Evolutionary conservation across 2,113 vertebrate genomes (phyloP), one percentile per base, ranked within the genome.

Genomic region (Harpagus bidentatus): DNA sequence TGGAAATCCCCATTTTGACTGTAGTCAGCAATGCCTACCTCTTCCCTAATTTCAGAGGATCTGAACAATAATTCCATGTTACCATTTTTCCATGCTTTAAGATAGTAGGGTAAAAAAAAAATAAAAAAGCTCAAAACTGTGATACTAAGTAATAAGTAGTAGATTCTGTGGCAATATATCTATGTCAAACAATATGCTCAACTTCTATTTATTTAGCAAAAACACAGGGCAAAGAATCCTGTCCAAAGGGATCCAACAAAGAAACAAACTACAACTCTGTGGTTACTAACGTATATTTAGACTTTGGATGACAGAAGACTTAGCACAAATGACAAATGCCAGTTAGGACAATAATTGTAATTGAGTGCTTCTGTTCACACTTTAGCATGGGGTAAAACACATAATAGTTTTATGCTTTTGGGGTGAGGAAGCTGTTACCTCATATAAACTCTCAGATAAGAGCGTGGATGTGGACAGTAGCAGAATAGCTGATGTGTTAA

Each of bases 401-500:
- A 11, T 43, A 42, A 34, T 7, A 19, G 2, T 26, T 91, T 78
- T 48, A 36, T 34, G 6, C 1, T 62, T 22, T 66, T 63, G 11
- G 18, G 17, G 56, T 22, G 8, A 48, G 11, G 2, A 89, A 1
- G 3, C 42, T 58, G 2, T 34, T 81, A 32, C 4, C 14, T 66
- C 23, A 48, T 19, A 13, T 62, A 26, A 13, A 6, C 1, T 42
- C 4, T 65, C 3, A 4, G 0, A 0, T 66, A 32, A 45, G 23
- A 56, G 12, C 19, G 13, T 25, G 40, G 9, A 28, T n/a, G 8
- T 53, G 22, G 16, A n/a, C 7, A 62, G 7, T 20, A 48, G 5
- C 10, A 61, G 32, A 50, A 12, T 13, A 83, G 28, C 3, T 43
- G 21, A 48, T 32, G 20, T 12, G 5, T 3, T 80, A 7, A 50